Evolutionary conservation across 2,113 vertebrate genomes (phyloP).

Genomic region (Semnopithecus entellus): DNA sequence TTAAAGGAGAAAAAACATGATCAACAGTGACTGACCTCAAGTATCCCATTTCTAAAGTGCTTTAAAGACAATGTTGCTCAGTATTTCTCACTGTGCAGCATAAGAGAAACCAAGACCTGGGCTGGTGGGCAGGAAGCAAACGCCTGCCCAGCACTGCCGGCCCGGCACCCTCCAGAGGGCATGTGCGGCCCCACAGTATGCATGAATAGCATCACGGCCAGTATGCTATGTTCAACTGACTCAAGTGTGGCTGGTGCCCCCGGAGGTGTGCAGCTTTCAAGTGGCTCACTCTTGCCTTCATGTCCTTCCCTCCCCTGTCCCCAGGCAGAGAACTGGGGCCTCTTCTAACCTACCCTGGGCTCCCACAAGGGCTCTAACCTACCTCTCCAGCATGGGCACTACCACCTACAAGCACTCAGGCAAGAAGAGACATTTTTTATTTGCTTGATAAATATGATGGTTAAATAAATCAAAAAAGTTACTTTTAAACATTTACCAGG

Average conservation of each 20-base stretch:
- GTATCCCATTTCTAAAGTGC: neutral
- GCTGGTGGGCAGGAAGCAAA: neutral
- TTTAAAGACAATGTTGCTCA: neutral
- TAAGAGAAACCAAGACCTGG: neutral
- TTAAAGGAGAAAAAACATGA: constrained; percentile 22
- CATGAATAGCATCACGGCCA: neutral
- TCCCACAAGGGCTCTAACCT: neutral
- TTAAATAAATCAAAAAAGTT: constrained; percentile 84
- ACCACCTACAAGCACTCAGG: neutral
- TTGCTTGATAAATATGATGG: constrained; percentile 78
- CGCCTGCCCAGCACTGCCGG: neutral
- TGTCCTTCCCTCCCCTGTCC: neutral
- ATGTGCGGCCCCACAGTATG: too few species aligned
- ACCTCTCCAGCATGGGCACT: neutral
- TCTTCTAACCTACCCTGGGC: neutral
- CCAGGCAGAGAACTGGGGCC: neutral
- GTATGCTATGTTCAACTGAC: neutral
- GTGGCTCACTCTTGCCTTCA: neutral
- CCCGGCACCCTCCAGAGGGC: fast-evolving
- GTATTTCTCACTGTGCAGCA: neutral
- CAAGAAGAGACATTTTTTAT: constrained; percentile 70
- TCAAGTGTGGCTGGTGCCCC: neutral
- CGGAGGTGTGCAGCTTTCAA: neutral
- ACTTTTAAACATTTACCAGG: constrained; percentile 77
- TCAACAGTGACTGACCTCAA: neutral